Evolutionary conservation across 2,797 vertebrate species (phyloP), one percentile per base, ranked within the genome.

Genomic region (Lepus townsendii): DNA sequence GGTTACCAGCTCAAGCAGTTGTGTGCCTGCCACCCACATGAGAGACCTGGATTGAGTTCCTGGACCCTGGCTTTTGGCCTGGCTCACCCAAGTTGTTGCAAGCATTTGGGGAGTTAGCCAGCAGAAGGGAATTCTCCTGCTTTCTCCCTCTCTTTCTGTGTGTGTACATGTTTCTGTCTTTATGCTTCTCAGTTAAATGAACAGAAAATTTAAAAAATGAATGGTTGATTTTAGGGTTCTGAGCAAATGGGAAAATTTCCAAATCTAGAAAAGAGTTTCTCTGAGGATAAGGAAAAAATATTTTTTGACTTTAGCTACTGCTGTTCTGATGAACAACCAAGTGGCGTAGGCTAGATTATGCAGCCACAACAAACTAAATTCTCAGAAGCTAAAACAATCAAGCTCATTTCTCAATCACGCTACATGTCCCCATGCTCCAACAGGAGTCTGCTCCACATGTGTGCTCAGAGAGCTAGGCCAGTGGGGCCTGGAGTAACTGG

Each of bases 181-280:
- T 47, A 47, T 9, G 42, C 42, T 47, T 47, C 42, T 47, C 42
- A 8, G 1, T 9, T 47, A 47, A 47, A 47, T 47, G 42, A 47
- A 47, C 42, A 47, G 42, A 47, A 47, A 47, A 47, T 47, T 47
- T 47, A 1, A 8, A 57, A 57, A 57, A 57, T 57, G 4, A 57
- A 20, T 57, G 54, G 54, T 57, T 57, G 54, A 57, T 62, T 88
- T 71, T 13, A 83, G 52, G 6, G 22, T 42, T 11, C 22, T 76
- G 26, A 86, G 66, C 4, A 76, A 80, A 35, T 32, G 57, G 38
- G 26, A 93, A 90, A 88, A 52, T 83, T 47, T 50, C 22, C 12
- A 63, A 66, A 91, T 73, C 32, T 83, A 20, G 63, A 88, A 71
- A 76, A 38, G 84, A 87, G n/a, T 84, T 90, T 85, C 75, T 62